phyloP scores from a whole-genome alignment of 2,113 vertebrate species.

The Microtus pennsylvanicus region DNA sequence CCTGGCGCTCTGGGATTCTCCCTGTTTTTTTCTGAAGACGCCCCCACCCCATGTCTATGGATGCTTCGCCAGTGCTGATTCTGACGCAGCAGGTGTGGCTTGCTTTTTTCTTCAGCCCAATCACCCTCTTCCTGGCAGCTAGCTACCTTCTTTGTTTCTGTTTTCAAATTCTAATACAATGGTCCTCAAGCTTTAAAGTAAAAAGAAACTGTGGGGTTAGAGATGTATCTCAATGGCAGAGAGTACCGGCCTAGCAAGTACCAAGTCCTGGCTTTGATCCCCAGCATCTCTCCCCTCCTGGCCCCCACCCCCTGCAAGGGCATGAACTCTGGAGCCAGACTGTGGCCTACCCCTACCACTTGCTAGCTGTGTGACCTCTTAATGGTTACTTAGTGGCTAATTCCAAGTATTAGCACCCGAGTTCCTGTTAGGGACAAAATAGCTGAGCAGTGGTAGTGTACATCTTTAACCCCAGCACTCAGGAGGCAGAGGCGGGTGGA shows the following conservation, averaged over 20 bases:
- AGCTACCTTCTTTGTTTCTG: neutral
- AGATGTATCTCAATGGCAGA: neutral
- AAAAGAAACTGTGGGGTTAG: neutral
- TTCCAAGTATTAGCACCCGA: neutral
- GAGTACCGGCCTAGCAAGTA: too few relatives aligned
- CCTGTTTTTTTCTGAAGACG: neutral
- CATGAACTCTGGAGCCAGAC: neutral
- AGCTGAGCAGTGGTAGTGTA: neutral
- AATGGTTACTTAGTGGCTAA: neutral
- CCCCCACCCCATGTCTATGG: neutral
- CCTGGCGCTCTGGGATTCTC: neutral
- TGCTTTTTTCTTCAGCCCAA: neutral
- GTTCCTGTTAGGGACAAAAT: neutral
- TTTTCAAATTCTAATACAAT: neutral
- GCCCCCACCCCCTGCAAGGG: neutral
- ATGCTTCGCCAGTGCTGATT: neutral
- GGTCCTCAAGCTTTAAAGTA: neutral
- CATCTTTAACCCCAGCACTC: too few relatives aligned
- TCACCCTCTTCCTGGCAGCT: neutral
- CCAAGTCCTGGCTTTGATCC: neutral
- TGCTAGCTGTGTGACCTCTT: neutral
- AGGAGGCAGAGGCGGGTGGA: too few relatives aligned
- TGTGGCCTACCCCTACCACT: neutral
- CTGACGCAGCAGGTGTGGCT: neutral
- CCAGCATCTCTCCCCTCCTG: neutral